Evolutionary conservation across 1,140 invertebrate species (phyloP).

Genomic region (Tribolium madens): DNA sequence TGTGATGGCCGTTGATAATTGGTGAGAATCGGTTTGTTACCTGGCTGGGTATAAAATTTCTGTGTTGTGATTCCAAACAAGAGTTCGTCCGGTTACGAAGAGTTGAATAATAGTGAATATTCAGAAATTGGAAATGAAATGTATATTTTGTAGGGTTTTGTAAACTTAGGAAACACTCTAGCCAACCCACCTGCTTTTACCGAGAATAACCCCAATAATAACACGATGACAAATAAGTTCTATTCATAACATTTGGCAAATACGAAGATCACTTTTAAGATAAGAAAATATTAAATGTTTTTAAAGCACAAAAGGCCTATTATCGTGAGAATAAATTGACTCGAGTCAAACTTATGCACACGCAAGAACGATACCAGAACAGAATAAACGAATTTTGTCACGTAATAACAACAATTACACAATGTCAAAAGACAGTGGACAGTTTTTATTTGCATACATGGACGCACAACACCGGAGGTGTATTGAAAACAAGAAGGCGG

Average conservation of each 20-base stretch:
- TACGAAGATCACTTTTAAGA: constrained; percentile 36
- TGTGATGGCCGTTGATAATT: too few species aligned
- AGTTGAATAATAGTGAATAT: constrained; percentile 31
- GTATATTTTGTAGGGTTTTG: constrained; percentile 39
- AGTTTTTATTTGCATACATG: constrained; percentile 26
- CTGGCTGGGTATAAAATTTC: neutral
- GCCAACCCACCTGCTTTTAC: constrained; percentile 29
- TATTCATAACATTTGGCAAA: constrained; percentile 45
- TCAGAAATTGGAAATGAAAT: constrained; percentile 30
- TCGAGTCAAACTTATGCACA: constrained; percentile 5
- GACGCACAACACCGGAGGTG: constrained; percentile 34
- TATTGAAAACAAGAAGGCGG: constrained; percentile 45
- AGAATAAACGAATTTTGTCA: constrained; percentile 32
- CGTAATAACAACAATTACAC: constrained; percentile 28
- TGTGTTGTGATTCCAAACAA: constrained; percentile 27
- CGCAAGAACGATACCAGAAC: too few species aligned
- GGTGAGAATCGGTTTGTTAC: neutral
- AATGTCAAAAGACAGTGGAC: constrained; percentile 31
- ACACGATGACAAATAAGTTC: constrained; percentile 44
- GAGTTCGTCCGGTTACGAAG: constrained; percentile 12
- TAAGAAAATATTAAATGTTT: constrained; percentile 40
- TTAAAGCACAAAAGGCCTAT: constrained; percentile 24
- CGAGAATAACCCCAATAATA: constrained; percentile 28
- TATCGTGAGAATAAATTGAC: constrained; percentile 35
- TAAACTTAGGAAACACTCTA: constrained; percentile 37